Evolutionary conservation across 2,888 invertebrate genomes (phyloP).

Genomic region (Pterobdella sp.): DNA sequence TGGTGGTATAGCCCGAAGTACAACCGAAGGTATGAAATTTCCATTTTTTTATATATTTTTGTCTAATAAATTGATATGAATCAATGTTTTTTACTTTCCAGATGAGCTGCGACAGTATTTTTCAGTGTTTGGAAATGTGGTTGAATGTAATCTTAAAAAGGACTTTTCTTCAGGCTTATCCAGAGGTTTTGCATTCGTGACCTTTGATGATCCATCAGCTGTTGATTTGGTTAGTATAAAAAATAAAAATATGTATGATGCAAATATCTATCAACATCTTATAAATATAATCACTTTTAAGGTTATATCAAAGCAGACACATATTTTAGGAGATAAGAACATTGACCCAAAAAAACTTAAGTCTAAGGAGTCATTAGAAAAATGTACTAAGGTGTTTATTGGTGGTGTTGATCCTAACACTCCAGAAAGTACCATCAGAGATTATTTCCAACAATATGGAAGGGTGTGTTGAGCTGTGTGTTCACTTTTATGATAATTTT

Average conservation of each 20-base stretch:
- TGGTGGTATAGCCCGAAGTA: conserved; percentile 28
- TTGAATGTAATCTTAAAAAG: conserved; percentile 28
- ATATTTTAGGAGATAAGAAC: conserved; percentile 26
- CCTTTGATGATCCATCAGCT: conserved; percentile 26
- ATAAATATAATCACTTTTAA: not conserved
- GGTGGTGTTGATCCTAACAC: conserved; percentile 27
- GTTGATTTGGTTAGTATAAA: conserved; percentile 26
- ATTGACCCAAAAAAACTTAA: conserved; percentile 29
- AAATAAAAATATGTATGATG: not conserved
- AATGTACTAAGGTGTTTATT: conserved; percentile 27
- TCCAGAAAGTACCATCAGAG: conserved; percentile 24
- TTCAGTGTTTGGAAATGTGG: conserved; percentile 28
- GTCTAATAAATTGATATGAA: not conserved
- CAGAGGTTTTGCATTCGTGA: conserved; percentile 30
- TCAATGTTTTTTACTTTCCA: too few species aligned
- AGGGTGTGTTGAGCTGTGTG: not conserved
- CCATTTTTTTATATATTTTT: not conserved
- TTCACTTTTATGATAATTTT: not conserved
- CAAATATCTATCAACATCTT: not conserved
- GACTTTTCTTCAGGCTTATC: conserved; percentile 27
- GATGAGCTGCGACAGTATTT: conserved; percentile 30
- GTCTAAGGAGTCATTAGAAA: conserved; percentile 18
- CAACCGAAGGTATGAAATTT: conserved; percentile 25
- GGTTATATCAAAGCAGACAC: conserved; percentile 26
- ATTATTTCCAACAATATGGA: conserved; percentile 28